These are phyloP conservation scores for Palythoa heliodiscus DNA, from an alignment of 92 coral and sea anemone species.

Conservation along the genomic window DNA sequence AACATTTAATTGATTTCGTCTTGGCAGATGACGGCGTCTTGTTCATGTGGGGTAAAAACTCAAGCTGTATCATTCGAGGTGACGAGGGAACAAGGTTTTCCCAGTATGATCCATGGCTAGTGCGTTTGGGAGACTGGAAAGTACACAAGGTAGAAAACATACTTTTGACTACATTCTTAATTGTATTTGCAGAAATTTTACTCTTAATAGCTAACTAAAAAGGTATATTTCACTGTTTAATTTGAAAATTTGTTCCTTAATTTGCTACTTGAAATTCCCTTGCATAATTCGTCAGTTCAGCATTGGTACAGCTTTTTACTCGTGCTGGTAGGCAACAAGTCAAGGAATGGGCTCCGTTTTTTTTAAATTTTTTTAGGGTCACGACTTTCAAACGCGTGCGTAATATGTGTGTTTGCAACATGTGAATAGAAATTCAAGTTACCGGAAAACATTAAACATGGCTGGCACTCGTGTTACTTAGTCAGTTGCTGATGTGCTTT, in stretches of 20 bases:
- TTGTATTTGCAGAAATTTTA: background rate
- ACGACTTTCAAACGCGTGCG: too few relatives aligned
- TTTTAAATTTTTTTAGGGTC: too few relatives aligned
- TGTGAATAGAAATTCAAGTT: too few relatives aligned
- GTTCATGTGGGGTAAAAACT: slow-evolving; percentile 95
- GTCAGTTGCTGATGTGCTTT: too few relatives aligned
- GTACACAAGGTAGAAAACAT: slow-evolving; percentile 69
- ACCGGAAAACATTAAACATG: too few relatives aligned
- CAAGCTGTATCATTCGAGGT: slow-evolving; percentile 75
- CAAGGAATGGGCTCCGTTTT: too few relatives aligned
- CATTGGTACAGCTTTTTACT: too few relatives aligned
- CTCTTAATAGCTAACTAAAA: too few relatives aligned
- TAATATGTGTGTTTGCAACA: too few relatives aligned
- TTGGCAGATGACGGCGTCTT: slow-evolving; percentile 72
- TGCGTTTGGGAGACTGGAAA: slow-evolving; percentile 65
- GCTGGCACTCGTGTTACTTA: too few relatives aligned
- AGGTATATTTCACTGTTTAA: too few relatives aligned
- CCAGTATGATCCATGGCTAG: slow-evolving; percentile 80
- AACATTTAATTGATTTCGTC: background rate
- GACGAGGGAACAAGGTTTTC: slow-evolving; percentile 78
- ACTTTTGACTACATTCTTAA: background rate
- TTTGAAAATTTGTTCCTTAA: background rate
- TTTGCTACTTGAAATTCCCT: background rate
- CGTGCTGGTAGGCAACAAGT: too few relatives aligned
- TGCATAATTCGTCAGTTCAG: background rate